Base-by-base conservation (phyloP, 2,888 invertebrate species). In the Heliconius ethilla region DNA sequence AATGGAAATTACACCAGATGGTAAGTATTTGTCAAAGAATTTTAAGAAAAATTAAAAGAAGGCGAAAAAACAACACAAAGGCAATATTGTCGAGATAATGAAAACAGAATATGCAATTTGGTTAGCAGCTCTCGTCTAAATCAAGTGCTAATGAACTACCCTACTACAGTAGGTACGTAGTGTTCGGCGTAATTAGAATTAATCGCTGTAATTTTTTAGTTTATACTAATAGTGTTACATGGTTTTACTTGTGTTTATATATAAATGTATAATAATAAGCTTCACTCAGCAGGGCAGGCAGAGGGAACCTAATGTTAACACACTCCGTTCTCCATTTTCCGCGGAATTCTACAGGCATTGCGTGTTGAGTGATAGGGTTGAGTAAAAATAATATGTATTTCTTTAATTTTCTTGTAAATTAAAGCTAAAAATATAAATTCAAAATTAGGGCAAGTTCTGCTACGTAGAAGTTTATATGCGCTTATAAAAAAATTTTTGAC, bases 71-170 rank as follows among this genome's bases (percentile, higher is more conserved):
- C 40, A 40, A 40, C 40, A 40, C 40, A 33, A 33, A 72, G 9
- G 27, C 40, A 63, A 74, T 74, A 37, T 63, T 74, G 62, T 27
- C 40, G 63, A 15, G 27, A 62, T 74, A 74, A 74, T 63, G 74
- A 74, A 63, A 74, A 63, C 62, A n/a, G 40, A 74, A 40, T 74
- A 62, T 63, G 37, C 74, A 74, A 74, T 62, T 63, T 63, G 62
- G 63, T 74, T 74, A 40, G 40, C 40, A 15, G 37, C 62, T 62
- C 73, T 25, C 62, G 62, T 62, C 11, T 37, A 40, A 73, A 73
- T 73, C 73, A 62, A 62, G 59, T 37, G 73, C 62, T 62, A 62
- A 73, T 59, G 33, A 73, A 62, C 37, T 37, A 73, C 33, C 59
- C 37, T 40, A 33, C 9, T 70, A 70, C 70, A 29, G 51, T 27